These are phyloP conservation scores for Rhinoraja longicauda DNA, from an alignment of 2,797 vertebrate genomes.

Conservation along the genomic window DNA sequence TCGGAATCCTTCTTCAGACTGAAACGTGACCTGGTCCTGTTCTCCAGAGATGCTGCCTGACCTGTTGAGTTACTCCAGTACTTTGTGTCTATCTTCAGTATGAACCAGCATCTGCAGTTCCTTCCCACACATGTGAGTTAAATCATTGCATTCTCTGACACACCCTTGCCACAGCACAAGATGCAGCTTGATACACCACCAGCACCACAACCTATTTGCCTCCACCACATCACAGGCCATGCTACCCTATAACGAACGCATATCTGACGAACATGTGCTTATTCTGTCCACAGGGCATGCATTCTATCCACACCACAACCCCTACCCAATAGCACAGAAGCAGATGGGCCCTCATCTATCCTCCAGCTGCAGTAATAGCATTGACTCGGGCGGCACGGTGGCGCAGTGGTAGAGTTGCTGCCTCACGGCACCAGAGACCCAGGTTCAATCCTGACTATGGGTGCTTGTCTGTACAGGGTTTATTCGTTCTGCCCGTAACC, in stretches of 20 bases:
- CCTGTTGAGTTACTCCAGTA: no score
- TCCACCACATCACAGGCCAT: not conserved
- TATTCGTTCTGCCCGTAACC: no score
- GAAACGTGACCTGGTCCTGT: no score
- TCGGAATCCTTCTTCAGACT: no score
- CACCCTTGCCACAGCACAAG: not conserved
- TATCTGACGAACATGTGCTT: not conserved
- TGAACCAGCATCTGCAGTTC: no score
- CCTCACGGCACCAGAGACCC: no score
- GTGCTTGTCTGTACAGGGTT: no score
- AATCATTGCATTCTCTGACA: not conserved
- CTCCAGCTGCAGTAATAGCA: not conserved
- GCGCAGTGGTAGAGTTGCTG: no score
- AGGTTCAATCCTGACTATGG: no score
- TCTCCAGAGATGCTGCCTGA: no score
- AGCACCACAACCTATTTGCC: not conserved
- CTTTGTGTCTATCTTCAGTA: no score
- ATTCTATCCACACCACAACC: not conserved
- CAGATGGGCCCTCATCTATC: not conserved
- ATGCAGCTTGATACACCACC: not conserved
- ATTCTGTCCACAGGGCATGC: not conserved
- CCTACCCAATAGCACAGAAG: not conserved
- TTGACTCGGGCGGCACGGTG: not conserved
- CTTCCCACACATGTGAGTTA: not conserved
- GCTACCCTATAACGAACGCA: not conserved